A percentile compares a stretch with the other conserved stretches of the same genome.
These are phyloP conservation scores for Lethocerus indicus DNA, from an alignment of 1,140 invertebrate species.

Conservation along the genomic window DNA sequence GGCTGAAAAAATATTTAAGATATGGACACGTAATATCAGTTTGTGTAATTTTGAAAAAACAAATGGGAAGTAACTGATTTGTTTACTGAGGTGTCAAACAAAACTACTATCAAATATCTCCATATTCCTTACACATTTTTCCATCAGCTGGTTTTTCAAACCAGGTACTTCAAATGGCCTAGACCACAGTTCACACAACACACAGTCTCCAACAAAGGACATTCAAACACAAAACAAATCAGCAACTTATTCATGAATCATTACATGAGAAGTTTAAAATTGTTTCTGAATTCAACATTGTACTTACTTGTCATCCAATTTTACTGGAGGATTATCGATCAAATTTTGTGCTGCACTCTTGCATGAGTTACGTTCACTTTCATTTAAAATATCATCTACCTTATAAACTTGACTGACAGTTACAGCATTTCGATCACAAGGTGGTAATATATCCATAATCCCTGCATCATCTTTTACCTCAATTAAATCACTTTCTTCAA, in stretches of 20 bases:
- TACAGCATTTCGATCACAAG: not conserved
- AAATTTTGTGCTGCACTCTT: not conserved
- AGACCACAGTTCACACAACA: no score
- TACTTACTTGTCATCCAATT: not conserved
- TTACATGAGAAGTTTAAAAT: no score
- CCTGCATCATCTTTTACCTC: not conserved
- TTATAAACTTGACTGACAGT: not conserved
- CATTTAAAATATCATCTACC: not conserved
- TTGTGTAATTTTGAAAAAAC: no score
- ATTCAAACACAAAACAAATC: no score
- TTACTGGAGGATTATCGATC: not conserved
- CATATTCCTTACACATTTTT: no score
- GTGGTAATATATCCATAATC: not conserved
- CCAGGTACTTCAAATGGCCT: not conserved
- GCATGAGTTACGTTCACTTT: not conserved
- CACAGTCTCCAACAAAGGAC: no score
- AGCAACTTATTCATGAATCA: no score
- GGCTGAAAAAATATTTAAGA: conserved; percentile 1
- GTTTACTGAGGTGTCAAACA: no score
- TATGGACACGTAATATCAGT: not conserved
- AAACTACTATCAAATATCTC: no score
- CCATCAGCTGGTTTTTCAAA: no score
- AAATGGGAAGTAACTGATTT: no score
- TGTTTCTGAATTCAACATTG: not conserved
- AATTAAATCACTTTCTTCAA: not conserved